Percentiles rank a stretch among this genome's conserved stretches.
Conservation (phyloP, 2,888 invertebrate species). For the Lithosia quadra region DNA sequence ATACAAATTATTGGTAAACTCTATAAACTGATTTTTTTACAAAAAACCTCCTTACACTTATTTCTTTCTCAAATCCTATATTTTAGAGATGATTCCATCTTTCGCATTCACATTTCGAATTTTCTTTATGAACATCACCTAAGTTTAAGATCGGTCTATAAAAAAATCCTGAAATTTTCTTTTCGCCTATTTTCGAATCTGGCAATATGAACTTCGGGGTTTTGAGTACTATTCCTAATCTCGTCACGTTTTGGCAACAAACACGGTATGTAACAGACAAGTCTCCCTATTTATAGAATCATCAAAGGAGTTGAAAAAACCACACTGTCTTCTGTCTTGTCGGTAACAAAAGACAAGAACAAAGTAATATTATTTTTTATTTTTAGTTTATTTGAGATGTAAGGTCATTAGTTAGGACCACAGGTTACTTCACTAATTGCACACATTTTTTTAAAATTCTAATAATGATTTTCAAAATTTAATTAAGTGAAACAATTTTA, state of each 20-base stretch:
- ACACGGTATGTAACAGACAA: not conserved
- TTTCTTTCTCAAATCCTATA: no score
- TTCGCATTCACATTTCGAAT: no score
- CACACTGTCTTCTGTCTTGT: not conserved
- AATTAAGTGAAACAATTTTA: no score
- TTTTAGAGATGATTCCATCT: no score
- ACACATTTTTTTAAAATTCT: no score
- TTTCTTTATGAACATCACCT: no score
- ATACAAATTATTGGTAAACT: no score
- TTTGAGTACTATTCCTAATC: not conserved
- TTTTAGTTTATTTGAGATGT: not conserved
- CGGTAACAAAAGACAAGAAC: not conserved
- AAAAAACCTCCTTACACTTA: no score
- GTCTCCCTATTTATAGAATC: slow-evolving; percentile 4
- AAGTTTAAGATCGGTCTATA: not conserved
- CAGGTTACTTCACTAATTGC: no score
- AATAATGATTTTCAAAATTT: no score
- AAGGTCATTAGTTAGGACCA: no score
- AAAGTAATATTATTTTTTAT: slow-evolving; percentile 8
- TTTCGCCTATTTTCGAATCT: not conserved
- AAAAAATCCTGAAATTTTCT: not conserved
- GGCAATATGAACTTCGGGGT: not conserved
- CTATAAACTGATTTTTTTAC: no score
- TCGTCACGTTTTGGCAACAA: slow-evolving; percentile 9
- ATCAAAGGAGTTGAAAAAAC: not conserved